Conservation (phyloP, 1,140 invertebrate species). For the Globodera ellingtonae region DNA sequence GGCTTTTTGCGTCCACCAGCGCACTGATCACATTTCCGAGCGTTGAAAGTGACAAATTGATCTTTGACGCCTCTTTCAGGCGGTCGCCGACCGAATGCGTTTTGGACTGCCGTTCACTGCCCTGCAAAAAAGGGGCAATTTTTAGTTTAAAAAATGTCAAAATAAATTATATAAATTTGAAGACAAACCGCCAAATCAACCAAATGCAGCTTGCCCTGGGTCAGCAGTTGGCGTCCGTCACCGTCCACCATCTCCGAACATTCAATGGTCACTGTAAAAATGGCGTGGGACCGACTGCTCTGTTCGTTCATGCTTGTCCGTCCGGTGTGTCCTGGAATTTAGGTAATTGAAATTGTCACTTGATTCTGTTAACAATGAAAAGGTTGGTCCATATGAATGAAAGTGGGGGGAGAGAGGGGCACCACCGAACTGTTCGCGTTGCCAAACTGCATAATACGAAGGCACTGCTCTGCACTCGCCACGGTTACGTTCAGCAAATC, state of each 20-base stretch:
- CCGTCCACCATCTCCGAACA: slow-evolving; percentile 65
- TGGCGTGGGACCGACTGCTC: slow-evolving; percentile 90
- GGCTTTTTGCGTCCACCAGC: slow-evolving; percentile 87
- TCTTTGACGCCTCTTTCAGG: slow-evolving; percentile 90
- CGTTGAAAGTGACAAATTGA: slow-evolving; percentile 88
- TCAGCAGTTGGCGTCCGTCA: slow-evolving; percentile 72
- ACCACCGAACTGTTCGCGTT: slow-evolving; percentile 75
- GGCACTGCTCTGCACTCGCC: slow-evolving; percentile 80
- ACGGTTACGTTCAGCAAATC: slow-evolving; percentile 78
- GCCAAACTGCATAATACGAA: slow-evolving; percentile 78
- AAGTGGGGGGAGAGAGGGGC: too few relatives aligned
- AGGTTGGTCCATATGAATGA: too few relatives aligned
- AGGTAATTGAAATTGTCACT: too few relatives aligned
- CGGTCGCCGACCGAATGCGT: slow-evolving; percentile 85
- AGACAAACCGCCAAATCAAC: slow-evolving; percentile 79
- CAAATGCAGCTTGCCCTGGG: slow-evolving; percentile 79
- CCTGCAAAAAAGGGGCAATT: slow-evolving; percentile 29
- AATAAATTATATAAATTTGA: too few relatives aligned
- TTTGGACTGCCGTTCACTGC: slow-evolving; percentile 70
- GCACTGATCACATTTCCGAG: slow-evolving; percentile 91
- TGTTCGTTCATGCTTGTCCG: slow-evolving; percentile 93
- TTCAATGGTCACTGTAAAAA: slow-evolving; percentile 80
- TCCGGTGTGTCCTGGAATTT: slow-evolving; percentile 68
- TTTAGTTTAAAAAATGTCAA: neutral
- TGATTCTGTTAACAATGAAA: too few relatives aligned